Conservation (phyloP, 2,113 vertebrate genomes). For the Neomonachus schauinslandi region DNA sequence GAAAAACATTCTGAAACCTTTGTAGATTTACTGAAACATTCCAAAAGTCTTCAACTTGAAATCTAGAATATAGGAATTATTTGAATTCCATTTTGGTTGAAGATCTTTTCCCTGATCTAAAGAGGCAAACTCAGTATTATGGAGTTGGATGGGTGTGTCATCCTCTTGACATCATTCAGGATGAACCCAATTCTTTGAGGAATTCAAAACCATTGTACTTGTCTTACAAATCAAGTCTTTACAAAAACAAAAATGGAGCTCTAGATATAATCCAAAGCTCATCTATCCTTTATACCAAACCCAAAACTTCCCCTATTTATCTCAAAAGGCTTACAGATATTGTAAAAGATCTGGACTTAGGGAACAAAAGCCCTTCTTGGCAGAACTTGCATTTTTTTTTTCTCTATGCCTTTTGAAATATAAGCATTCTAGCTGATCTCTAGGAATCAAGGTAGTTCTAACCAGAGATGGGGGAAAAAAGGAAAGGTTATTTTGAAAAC, state of each 20-base stretch:
- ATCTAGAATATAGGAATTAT: neutral
- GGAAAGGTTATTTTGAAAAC: neutral
- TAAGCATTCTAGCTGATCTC: neutral
- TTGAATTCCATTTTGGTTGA: neutral
- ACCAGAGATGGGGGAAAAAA: neutral
- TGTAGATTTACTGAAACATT: neutral
- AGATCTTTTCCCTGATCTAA: neutral
- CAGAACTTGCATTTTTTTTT: neutral
- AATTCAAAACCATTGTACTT: neutral
- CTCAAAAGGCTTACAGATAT: neutral
- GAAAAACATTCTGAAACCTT: neutral
- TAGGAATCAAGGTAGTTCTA: neutral
- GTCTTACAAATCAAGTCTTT: neutral
- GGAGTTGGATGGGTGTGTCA: neutral
- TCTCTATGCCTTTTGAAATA: neutral
- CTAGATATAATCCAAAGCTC: neutral
- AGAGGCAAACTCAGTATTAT: neutral
- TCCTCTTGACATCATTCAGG: neutral
- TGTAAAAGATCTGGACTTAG: neutral
- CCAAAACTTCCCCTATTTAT: neutral
- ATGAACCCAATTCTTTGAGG: neutral
- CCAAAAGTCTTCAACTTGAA: neutral
- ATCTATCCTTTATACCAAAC: neutral
- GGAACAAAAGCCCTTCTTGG: neutral
- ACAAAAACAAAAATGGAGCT: neutral